Percentiles rank a stretch among this genome's conserved stretches.
These are phyloP conservation scores for Auanema freiburgensis DNA, from an alignment of 2,888 invertebrate genomes.

Conservation along the genomic window DNA sequence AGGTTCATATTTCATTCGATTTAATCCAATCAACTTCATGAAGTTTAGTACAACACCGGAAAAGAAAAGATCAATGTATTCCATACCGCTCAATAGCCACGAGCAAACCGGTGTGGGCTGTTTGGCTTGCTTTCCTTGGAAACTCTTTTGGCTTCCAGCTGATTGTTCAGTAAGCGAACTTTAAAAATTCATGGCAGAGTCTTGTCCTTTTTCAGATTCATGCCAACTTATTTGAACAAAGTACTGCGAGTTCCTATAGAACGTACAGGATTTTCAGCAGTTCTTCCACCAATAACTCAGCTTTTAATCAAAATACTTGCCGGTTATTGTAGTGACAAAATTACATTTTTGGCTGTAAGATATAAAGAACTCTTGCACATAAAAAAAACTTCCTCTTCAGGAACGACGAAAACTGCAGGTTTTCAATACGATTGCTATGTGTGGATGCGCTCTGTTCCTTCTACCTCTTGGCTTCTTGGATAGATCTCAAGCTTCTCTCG, in stretches of 20 bases:
- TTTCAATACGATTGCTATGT: constrained; percentile 48
- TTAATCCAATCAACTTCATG: neutral
- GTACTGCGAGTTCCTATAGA: constrained; percentile 39
- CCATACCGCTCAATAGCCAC: constrained; percentile 33
- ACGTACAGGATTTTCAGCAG: constrained; percentile 40
- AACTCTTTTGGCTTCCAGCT: constrained; percentile 50
- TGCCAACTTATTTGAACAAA: constrained; percentile 51
- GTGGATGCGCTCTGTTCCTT: constrained; percentile 43
- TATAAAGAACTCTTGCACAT: neutral
- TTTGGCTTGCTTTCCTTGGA: constrained; percentile 49
- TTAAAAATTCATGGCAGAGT: neutral
- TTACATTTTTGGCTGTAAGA: constrained; percentile 31
- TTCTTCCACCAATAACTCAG: constrained; percentile 43
- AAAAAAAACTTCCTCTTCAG: constrained; percentile 16
- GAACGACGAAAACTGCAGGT: constrained; percentile 38
- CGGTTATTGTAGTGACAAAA: constrained; percentile 36
- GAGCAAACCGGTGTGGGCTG: constrained; percentile 32
- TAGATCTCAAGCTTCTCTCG: constrained; percentile 17
- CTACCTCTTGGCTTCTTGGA: constrained; percentile 43
- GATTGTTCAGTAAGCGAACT: constrained; percentile 36
- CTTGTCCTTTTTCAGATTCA: constrained; percentile 25
- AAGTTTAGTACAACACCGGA: constrained; percentile 14
- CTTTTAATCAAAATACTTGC: constrained; percentile 40
- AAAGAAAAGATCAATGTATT: constrained; percentile 21
- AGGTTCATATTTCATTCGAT: constrained; percentile 14